A percentile compares a stretch with the other conserved stretches of the same genome.
These are phyloP conservation scores for Gallinago stenura DNA, from an alignment of 2,797 vertebrate species.

Conservation along the genomic window DNA sequence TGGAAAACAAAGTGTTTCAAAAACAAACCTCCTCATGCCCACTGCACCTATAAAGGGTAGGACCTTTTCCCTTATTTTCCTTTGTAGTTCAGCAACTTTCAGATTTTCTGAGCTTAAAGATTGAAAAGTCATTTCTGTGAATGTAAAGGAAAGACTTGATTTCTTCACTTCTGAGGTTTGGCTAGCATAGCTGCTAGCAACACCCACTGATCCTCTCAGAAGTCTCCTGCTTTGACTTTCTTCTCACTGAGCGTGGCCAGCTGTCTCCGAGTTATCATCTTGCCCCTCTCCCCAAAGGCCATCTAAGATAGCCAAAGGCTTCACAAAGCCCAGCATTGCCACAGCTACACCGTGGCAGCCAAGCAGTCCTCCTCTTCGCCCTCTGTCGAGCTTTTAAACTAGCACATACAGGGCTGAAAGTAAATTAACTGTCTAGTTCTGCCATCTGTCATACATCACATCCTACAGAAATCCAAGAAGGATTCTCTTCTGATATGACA, in stretches of 20 bases:
- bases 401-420: background rate
- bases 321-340: rapidly evolving
- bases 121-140: background rate
- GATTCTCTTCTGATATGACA: background rate
- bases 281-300: background rate
- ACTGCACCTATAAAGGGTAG: background rate
- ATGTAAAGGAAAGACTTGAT: background rate
- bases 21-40: background rate
- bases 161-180: background rate
- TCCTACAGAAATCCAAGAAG: background rate
- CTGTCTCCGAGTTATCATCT: background rate
- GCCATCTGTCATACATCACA: background rate
- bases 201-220: background rate
- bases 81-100: background rate
- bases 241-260: background rate
- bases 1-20: background rate
- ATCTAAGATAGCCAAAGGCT: background rate
- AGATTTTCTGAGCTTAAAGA: background rate
- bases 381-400: background rate
- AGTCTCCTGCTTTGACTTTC: background rate
- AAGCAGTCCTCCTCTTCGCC: background rate
- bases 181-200: background rate
- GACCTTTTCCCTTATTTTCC: background rate
- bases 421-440: background rate
- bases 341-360: background rate